Evolutionary conservation across 2,888 invertebrate genomes (phyloP).

Genomic region (Protodeltote pygarga): DNA sequence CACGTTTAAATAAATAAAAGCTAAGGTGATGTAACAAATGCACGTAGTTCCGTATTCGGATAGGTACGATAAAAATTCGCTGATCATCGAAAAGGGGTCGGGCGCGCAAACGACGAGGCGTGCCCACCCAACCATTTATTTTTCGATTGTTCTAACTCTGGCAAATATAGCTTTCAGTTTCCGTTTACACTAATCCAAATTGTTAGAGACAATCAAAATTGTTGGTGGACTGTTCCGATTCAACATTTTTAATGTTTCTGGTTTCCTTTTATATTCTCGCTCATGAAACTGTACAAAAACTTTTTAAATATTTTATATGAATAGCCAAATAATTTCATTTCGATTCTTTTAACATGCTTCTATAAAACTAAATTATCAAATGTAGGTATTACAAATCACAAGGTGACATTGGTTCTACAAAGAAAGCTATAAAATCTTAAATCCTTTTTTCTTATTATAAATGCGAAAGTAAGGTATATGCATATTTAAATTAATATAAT

Average conservation of each 20-base stretch:
- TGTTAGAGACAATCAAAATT: slow-evolving; percentile 6
- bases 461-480: too few relatives aligned
- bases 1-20: slow-evolving; percentile 27
- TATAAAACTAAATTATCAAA: too few relatives aligned
- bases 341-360: too few relatives aligned
- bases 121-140: slow-evolving; percentile 62
- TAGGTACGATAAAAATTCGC: slow-evolving; percentile 65
- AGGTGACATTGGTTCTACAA: too few relatives aligned
- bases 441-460: too few relatives aligned
- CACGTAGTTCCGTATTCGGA: slow-evolving; percentile 52
- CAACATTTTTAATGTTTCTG: not conserved
- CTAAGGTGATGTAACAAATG: slow-evolving; percentile 47
- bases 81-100: slow-evolving; percentile 58
- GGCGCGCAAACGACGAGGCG: slow-evolving; percentile 59
- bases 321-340: too few relatives aligned
- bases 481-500: too few relatives aligned
- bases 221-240: not conserved
- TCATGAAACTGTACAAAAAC: too few relatives aligned
- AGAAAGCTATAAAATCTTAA: too few relatives aligned
- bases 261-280: not conserved
- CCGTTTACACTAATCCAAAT: slow-evolving; percentile 11
- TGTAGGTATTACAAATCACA: too few relatives aligned
- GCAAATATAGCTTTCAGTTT: slow-evolving; percentile 39
- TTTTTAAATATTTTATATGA: too few relatives aligned
- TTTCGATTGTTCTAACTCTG: slow-evolving; percentile 55